A percentile compares a stretch with the other conserved stretches of the same genome.
phyloP scores from a whole-genome alignment of 2,797 vertebrate genomes.

The Sebastes cheni region DNA sequence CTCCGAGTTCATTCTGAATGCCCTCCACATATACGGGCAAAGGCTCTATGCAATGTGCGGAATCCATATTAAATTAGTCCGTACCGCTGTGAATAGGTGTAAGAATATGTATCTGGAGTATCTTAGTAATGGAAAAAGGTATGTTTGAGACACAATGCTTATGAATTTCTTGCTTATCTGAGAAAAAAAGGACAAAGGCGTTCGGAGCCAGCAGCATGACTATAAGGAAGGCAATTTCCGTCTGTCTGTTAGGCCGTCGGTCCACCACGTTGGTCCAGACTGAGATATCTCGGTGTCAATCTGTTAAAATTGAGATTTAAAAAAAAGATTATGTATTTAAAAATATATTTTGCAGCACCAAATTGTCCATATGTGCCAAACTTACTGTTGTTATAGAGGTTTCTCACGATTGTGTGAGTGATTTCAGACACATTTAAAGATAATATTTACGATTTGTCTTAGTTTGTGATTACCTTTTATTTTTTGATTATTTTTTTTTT shows the following conservation, averaged over 20 bases:
- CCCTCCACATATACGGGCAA: not conserved
- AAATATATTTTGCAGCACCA: not conserved
- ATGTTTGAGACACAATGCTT: not conserved
- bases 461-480: not conserved
- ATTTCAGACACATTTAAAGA: not conserved
- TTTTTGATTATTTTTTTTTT: no score
- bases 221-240: not conserved
- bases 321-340: not conserved
- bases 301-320: not conserved
- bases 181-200: not conserved
- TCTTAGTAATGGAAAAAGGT: not conserved
- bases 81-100: not conserved
- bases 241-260: not conserved
- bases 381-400: not conserved
- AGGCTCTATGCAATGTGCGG: not conserved
- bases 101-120: not conserved
- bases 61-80: not conserved
- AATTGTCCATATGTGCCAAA: not conserved
- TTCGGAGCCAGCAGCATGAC: not conserved
- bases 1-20: conserved; percentile 1
- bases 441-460: not conserved
- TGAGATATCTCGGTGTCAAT: not conserved
- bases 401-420: not conserved
- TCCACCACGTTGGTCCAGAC: not conserved
- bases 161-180: not conserved